Conservation (phyloP, 2,797 vertebrate species). For the Dromococcyx pavoninus region DNA sequence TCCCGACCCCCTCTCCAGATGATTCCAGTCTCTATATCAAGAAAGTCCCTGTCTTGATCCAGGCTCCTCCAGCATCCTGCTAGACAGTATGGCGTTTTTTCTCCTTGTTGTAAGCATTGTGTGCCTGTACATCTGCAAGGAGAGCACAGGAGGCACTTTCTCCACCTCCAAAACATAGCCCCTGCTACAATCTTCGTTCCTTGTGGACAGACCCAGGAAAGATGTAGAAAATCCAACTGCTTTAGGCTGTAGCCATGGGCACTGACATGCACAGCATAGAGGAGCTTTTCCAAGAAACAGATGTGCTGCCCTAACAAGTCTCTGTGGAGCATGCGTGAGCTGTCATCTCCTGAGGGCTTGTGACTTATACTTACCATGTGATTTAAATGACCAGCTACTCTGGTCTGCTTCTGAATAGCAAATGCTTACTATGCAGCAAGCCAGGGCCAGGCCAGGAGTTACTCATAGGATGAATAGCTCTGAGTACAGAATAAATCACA, state of each 20-base stretch:
- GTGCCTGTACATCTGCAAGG: neutral
- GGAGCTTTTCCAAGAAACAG: neutral
- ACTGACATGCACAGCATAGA: neutral
- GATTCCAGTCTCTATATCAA: neutral
- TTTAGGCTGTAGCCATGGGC: neutral
- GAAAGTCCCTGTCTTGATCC: neutral
- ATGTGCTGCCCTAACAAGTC: neutral
- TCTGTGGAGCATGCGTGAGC: neutral
- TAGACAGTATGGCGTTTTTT: neutral
- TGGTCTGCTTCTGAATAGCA: neutral
- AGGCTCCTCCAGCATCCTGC: neutral
- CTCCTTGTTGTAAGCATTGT: neutral
- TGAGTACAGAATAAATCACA: neutral
- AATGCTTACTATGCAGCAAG: neutral
- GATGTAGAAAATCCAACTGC: accelerated
- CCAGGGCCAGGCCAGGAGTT: neutral
- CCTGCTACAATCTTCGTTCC: neutral
- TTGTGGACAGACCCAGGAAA: accelerated
- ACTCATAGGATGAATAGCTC: neutral
- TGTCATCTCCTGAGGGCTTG: neutral
- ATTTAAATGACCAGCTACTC: neutral
- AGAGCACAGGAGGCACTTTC: accelerated
- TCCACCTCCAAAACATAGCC: neutral
- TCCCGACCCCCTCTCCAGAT: neutral
- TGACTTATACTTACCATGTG: neutral